These are phyloP conservation scores for Aspidiotus destructor DNA, from an alignment of 2,888 invertebrate genomes.

Conservation along the genomic window DNA sequence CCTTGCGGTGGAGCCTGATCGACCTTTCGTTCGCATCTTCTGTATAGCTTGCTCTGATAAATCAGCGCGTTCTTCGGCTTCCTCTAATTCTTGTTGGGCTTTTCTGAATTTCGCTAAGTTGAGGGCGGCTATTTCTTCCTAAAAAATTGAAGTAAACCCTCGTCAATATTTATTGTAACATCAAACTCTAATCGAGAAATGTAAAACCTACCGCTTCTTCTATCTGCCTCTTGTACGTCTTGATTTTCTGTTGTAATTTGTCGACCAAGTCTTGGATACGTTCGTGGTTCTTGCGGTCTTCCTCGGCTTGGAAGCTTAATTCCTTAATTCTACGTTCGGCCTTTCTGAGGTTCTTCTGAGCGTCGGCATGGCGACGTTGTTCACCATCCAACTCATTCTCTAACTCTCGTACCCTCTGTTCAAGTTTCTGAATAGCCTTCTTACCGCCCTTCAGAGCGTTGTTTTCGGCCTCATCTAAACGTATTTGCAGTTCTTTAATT, in stretches of 20 bases:
- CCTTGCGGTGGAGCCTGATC: constrained; percentile 80
- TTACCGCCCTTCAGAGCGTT: constrained; percentile 98
- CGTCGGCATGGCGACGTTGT: constrained; percentile 97
- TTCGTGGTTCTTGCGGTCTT: constrained; percentile 99
- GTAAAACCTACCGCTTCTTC: constrained; percentile 71
- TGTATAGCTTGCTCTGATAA: constrained; percentile 92
- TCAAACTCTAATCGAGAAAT: neutral
- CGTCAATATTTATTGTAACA: neutral
- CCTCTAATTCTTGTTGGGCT: constrained; percentile 91
- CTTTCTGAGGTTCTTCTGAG: constrained; percentile 97
- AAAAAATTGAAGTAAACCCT: constrained; percentile 20
- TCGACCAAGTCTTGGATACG: constrained; percentile 99
- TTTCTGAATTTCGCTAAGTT: constrained; percentile 98
- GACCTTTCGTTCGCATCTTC: constrained; percentile 95
- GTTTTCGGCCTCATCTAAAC: constrained; percentile 92
- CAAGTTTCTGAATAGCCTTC: constrained; percentile 97
- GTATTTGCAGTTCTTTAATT: constrained; percentile 96
- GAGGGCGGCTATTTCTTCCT: constrained; percentile 90
- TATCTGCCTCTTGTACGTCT: constrained; percentile 99
- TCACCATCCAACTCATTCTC: constrained; percentile 97
- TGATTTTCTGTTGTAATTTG: constrained; percentile 99
- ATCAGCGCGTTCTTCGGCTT: constrained; percentile 94
- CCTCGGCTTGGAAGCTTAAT: constrained; percentile 94
- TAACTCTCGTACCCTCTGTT: constrained; percentile 89
- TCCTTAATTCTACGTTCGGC: constrained; percentile 97